phyloP scores from a whole-genome alignment of 2,113 vertebrate species.

The Myrmecobius fasciatus region DNA sequence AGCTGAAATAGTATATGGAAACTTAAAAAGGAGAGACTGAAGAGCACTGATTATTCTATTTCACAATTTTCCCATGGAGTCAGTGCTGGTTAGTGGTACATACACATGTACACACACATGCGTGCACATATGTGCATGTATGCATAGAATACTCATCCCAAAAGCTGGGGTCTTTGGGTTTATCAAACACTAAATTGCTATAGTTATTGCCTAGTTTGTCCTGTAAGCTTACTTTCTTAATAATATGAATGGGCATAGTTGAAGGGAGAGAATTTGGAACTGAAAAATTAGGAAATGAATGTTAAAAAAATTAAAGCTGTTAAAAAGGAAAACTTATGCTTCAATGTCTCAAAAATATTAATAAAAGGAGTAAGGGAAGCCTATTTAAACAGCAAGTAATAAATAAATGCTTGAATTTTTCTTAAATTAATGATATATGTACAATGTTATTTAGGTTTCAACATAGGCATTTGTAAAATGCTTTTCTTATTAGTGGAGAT shows the following conservation, averaged over 20 bases:
- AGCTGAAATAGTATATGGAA: background rate
- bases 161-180: no score
- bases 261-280: background rate
- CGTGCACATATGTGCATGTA: no score
- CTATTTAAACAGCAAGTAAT: background rate
- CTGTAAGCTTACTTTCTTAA: background rate
- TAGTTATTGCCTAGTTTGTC: no score
- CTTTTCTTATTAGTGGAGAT: background rate
- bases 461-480: background rate
- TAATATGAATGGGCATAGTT: background rate
- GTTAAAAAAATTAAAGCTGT: background rate
- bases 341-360: background rate
- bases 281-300: background rate
- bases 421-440: background rate
- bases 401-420: constrained; percentile 11
- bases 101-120: background rate
- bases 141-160: no score
- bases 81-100: background rate
- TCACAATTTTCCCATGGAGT: background rate
- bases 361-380: constrained; percentile 30
- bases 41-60: background rate
- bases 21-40: background rate
- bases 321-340: background rate
- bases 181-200: no score
- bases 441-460: background rate